Percentiles rank a stretch among this genome's conserved stretches.
Evolutionary conservation across 2,113 vertebrate genomes (phyloP).

Genomic region (Melospiza georgiana): DNA sequence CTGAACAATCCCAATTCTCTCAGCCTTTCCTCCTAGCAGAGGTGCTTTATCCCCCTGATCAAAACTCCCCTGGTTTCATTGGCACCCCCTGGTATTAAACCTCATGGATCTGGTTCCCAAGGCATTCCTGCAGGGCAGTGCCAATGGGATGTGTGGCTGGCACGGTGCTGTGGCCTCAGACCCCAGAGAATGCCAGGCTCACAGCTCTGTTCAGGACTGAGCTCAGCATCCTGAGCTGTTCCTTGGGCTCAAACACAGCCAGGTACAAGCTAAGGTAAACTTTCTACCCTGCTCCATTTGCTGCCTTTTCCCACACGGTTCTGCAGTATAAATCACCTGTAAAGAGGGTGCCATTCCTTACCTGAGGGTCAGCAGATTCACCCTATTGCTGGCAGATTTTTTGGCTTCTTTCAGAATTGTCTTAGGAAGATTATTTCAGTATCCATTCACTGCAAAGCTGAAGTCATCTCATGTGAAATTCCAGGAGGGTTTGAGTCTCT

Average conservation of each 20-base stretch:
- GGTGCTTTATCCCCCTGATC: not conserved
- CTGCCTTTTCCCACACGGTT: not conserved
- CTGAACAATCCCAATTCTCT: not conserved
- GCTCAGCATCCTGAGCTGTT: not conserved
- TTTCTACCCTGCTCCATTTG: not conserved
- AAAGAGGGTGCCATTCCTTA: not conserved
- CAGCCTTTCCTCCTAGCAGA: not conserved
- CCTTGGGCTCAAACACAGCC: not conserved
- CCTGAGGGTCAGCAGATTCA: not conserved
- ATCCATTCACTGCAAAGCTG: not conserved
- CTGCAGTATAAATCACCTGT: not conserved
- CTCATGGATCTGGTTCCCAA: too few relatives aligned
- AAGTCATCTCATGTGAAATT: not conserved
- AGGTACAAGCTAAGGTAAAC: not conserved
- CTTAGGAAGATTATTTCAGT: not conserved
- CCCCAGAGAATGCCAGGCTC: not conserved
- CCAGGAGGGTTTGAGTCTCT: not conserved
- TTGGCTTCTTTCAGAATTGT: not conserved
- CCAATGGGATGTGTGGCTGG: not conserved
- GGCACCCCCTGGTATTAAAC: not conserved
- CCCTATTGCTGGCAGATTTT: not conserved
- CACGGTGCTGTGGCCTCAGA: not conserved
- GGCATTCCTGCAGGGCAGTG: not conserved
- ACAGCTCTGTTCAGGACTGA: not conserved
- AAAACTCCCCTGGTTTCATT: not conserved